phyloP scores from a whole-genome alignment of 2,888 invertebrate genomes.

The Galeruca laticollis region DNA sequence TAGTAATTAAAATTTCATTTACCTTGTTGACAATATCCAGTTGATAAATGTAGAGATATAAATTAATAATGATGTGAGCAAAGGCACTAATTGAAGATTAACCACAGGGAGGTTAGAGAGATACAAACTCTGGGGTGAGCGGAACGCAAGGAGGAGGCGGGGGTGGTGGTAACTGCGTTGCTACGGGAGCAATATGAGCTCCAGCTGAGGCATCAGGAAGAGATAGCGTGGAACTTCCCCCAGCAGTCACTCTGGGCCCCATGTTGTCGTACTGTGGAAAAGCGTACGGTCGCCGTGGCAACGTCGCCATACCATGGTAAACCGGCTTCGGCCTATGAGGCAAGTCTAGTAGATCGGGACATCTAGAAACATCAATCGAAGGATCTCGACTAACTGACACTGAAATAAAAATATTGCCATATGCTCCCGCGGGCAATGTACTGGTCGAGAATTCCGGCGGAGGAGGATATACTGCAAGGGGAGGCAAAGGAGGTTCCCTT shows the following conservation, averaged over 20 bases:
- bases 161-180: conserved; percentile 67
- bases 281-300: conserved; percentile 63
- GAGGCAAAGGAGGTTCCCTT: conserved; percentile 62
- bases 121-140: conserved; percentile 71
- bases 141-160: conserved; percentile 74
- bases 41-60: conserved; percentile 36
- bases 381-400: conserved; percentile 83
- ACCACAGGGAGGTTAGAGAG: conserved; percentile 68
- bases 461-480: conserved; percentile 66
- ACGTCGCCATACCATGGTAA: conserved; percentile 66
- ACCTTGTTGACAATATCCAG: conserved; percentile 31
- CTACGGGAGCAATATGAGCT: conserved; percentile 61
- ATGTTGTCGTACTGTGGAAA: conserved; percentile 83
- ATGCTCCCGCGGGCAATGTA: conserved; percentile 69
- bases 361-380: conserved; percentile 75
- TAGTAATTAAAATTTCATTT: conserved; percentile 11
- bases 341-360: conserved; percentile 84
- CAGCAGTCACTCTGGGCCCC: conserved; percentile 89
- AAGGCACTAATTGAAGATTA: conserved; percentile 68
- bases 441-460: conserved; percentile 74
- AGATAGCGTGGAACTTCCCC: conserved; percentile 88
- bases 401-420: conserved; percentile 87
- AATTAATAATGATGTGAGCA: conserved; percentile 62
- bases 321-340: conserved; percentile 69
- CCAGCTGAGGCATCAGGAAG: conserved; percentile 73